Percentiles rank a stretch among this genome's conserved stretches.
Evolutionary conservation across 2,797 vertebrate species (phyloP).

Genomic region (Poeciliopsis gracilis): DNA sequence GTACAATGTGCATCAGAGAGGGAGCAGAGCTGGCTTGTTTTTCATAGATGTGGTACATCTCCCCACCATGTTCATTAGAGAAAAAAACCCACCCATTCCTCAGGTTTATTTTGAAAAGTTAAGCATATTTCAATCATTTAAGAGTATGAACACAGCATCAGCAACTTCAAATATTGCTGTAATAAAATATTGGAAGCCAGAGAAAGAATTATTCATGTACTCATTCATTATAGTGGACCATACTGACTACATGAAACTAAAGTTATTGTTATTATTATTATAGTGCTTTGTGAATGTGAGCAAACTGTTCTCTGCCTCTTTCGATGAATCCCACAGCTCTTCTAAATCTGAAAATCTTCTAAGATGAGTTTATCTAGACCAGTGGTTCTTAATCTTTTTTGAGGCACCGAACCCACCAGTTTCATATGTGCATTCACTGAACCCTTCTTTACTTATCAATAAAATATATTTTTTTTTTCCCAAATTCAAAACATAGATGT

Average conservation of each 20-base stretch:
- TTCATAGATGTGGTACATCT: not conserved
- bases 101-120: not conserved
- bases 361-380: not conserved
- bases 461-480: no score
- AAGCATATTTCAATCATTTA: not conserved
- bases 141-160: not conserved
- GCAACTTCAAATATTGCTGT: not conserved
- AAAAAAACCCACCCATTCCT: not conserved
- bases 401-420: no score
- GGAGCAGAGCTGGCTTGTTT: not conserved
- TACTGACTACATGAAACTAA: not conserved
- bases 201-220: not conserved
- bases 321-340: not conserved
- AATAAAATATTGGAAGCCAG: not conserved
- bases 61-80: not conserved
- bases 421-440: no score
- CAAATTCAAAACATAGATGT: no score
- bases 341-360: not conserved
- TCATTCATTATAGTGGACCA: not conserved
- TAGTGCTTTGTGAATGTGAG: not conserved
- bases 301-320: not conserved
- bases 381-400: no score
- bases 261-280: not conserved
- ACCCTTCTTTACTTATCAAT: no score
- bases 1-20: conserved; percentile 6